Evolutionary conservation across 2,113 vertebrate species (phyloP).

Genomic region (Mastomys natalensis): DNA sequence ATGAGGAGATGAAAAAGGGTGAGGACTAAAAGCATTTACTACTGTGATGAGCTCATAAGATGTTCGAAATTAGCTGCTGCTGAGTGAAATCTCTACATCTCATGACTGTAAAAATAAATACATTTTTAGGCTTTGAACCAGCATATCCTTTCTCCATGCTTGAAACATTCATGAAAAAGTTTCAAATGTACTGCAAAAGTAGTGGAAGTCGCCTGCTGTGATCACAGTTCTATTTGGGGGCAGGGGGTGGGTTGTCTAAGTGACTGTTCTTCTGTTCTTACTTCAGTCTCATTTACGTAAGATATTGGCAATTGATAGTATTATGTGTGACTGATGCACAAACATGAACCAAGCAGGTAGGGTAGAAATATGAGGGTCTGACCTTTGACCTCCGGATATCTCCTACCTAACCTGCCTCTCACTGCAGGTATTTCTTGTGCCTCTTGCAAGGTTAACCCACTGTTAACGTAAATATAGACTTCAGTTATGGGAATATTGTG

Average conservation of each 20-base stretch:
- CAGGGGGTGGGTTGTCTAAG: background rate
- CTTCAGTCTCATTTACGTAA: background rate
- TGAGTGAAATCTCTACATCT: background rate
- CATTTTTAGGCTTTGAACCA: background rate
- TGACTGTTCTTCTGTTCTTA: background rate
- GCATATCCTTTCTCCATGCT: background rate
- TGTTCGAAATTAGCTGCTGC: background rate
- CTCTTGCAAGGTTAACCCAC: background rate
- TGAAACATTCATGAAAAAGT: background rate
- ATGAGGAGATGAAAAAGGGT: background rate
- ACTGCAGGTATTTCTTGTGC: background rate
- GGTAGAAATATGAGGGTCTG: background rate
- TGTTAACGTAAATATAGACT: background rate
- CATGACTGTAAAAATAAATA: slow-evolving; percentile 39
- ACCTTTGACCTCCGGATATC: background rate
- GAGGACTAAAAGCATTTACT: background rate
- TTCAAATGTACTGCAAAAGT: slow-evolving; percentile 11
- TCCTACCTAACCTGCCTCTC: accelerated
- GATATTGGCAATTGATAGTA: background rate
- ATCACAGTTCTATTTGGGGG: background rate
- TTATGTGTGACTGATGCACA: background rate
- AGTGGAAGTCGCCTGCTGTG: background rate
- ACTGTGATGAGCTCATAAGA: background rate
- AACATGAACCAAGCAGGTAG: background rate
- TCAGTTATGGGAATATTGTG: background rate